Evolutionary conservation across 2,888 invertebrate genomes (phyloP).

Genomic region (Rotaria macrura): DNA sequence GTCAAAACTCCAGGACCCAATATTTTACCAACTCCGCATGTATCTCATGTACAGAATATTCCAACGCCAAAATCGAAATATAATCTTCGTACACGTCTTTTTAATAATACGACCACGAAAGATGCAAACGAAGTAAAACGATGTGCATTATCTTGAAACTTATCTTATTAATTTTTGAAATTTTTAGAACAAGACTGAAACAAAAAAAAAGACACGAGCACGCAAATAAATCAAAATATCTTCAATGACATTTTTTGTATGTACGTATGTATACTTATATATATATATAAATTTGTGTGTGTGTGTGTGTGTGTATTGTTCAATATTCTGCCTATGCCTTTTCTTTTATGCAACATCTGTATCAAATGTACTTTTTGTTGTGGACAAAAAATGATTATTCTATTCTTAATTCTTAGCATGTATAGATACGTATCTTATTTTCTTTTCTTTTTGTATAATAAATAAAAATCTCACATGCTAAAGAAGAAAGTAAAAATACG

Average conservation of each 20-base stretch:
- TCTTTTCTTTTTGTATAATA: no score
- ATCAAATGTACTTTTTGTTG: neutral
- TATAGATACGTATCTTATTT: neutral
- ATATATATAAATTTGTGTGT: no score
- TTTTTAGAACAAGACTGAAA: neutral
- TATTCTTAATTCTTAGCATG: neutral
- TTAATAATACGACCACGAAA: neutral
- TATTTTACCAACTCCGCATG: neutral
- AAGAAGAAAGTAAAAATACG: no score
- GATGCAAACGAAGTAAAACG: neutral
- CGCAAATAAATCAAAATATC: neutral
- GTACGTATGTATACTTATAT: no score
- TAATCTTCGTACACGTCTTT: constrained; percentile 6
- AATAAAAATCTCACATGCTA: no score
- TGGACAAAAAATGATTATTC: neutral
- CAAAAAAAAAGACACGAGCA: neutral
- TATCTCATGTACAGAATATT: neutral
- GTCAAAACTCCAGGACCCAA: neutral
- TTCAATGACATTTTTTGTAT: no score
- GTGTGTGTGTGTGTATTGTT: no score
- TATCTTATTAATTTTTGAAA: no score
- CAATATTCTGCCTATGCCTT: no score
- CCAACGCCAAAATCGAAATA: neutral
- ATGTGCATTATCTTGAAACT: no score
- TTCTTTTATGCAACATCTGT: no score